A percentile compares a stretch with the other conserved stretches of the same genome.
These are phyloP conservation scores for Adrianichthys oophorus DNA, from an alignment of 2,797 vertebrate species.

Conservation along the genomic window DNA sequence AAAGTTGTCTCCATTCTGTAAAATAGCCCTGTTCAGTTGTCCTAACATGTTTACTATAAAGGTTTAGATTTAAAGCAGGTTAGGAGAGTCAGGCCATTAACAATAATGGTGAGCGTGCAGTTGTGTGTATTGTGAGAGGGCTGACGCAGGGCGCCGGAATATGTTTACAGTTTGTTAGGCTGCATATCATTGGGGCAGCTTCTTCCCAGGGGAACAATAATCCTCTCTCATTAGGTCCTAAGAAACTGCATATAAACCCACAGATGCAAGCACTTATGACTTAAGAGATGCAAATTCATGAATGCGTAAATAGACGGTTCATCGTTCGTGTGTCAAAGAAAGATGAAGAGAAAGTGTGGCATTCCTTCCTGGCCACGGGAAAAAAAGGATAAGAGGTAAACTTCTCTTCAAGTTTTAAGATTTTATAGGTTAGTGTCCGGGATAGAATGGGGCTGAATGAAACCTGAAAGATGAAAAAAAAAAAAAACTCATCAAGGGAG, in stretches of 20 bases:
- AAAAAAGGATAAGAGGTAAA: not conserved
- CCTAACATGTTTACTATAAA: constrained; percentile 80
- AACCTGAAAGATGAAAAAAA: too few species aligned
- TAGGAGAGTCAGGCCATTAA: constrained; percentile 64
- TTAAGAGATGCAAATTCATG: constrained; percentile 62
- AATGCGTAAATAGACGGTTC: constrained; percentile 63
- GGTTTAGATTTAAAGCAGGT: constrained; percentile 79
- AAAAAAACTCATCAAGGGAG: too few species aligned
- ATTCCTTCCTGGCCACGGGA: constrained; percentile 28
- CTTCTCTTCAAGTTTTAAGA: too few species aligned
- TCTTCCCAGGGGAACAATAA: constrained; percentile 73
- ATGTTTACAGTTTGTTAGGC: constrained; percentile 70
- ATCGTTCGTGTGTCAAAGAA: constrained; percentile 45
- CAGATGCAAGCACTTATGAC: constrained; percentile 71
- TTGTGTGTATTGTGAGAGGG: constrained; percentile 44
- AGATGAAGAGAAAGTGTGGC: constrained; percentile 25
- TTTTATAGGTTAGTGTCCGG: too few species aligned
- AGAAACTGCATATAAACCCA: constrained; percentile 63
- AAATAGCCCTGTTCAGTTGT: constrained; percentile 74
- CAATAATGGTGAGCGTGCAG: constrained; percentile 42
- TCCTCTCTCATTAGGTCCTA: constrained; percentile 71
- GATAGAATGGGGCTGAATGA: too few species aligned
- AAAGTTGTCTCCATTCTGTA: constrained; percentile 73
- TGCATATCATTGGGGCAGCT: constrained; percentile 49
- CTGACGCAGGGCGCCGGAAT: constrained; percentile 59